phyloP scores from a whole-genome alignment of 2,113 vertebrate genomes.

The Megalops atlanticus region DNA sequence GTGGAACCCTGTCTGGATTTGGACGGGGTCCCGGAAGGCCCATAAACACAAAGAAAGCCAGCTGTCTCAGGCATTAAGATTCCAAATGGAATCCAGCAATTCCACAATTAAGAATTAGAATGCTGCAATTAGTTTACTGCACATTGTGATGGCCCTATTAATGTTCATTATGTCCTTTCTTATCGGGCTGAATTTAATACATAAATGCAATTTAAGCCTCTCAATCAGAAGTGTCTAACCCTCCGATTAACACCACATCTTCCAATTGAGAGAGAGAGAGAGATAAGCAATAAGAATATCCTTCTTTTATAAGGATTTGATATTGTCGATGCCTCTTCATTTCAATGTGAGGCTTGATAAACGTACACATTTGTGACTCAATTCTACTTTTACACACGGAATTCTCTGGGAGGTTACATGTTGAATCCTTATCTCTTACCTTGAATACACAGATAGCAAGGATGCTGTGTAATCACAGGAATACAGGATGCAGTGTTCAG shows the following conservation, averaged over 20 bases:
- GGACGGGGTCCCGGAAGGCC: constrained; percentile 59
- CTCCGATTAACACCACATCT: neutral
- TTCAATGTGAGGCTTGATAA: neutral
- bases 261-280: neutral
- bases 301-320: neutral
- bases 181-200: constrained; percentile 49
- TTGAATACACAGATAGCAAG: constrained; percentile 32
- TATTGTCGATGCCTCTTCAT: neutral
- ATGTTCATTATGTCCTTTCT: constrained; percentile 51
- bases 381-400: neutral
- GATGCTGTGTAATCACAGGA: constrained; percentile 31
- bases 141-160: constrained; percentile 60
- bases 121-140: constrained; percentile 57
- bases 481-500: constrained; percentile 22
- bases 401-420: constrained; percentile 12
- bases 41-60: constrained; percentile 45
- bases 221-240: neutral
- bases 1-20: constrained; percentile 47
- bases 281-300: neutral
- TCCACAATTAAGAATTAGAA: constrained; percentile 66
- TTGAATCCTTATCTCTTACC: constrained; percentile 44
- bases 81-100: constrained; percentile 57
- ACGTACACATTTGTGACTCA: neutral
- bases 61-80: constrained; percentile 63
- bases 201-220: constrained; percentile 31